Conservation (phyloP, 2,888 invertebrate species). For the Phyto melanocephala region DNA sequence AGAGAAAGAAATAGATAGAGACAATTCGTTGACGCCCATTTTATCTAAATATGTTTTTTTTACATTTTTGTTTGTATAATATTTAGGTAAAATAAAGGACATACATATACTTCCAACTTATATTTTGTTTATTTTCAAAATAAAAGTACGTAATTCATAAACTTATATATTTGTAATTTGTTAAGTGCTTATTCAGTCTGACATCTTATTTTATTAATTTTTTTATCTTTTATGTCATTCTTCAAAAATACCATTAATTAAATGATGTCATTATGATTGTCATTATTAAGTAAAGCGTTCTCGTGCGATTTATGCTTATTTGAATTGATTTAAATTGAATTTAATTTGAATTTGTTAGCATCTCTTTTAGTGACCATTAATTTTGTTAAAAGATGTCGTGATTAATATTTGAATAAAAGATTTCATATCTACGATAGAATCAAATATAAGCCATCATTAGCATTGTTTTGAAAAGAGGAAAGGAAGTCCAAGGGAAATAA, state of each 20-base stretch:
- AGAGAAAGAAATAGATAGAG: no score
- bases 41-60: no score
- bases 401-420: neutral
- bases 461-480: neutral
- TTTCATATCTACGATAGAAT: neutral
- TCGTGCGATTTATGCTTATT: neutral
- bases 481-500: neutral
- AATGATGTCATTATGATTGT: neutral
- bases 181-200: neutral
- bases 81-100: no score
- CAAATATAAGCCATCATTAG: neutral
- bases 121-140: neutral
- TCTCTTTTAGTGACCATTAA: neutral
- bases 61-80: no score
- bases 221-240: neutral
- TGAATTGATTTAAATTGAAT: neutral
- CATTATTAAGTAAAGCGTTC: neutral
- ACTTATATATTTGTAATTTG: neutral
- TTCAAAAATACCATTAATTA: neutral
- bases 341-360: neutral
- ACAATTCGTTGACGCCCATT: no score
- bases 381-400: neutral
- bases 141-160: neutral
- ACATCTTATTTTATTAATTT: neutral
- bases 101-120: no score